Conservation (phyloP, 1,140 invertebrate species). For the Eurosta solidaginis region DNA sequence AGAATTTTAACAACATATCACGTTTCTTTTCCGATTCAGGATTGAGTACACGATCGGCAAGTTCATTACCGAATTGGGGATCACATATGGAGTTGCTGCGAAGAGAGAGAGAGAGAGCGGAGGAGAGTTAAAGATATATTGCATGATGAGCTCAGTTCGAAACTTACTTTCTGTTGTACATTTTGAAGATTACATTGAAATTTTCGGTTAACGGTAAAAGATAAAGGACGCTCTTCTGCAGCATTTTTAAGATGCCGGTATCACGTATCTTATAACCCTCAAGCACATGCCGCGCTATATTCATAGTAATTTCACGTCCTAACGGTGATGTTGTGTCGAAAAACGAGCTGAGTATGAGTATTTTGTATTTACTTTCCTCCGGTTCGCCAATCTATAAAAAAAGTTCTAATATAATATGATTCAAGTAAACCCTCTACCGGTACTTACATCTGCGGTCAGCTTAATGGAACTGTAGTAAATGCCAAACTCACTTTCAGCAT, state of each 20-base stretch:
- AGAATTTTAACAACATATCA: constrained; percentile 48
- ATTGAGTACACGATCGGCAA: constrained; percentile 50
- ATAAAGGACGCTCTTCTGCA: constrained; percentile 77
- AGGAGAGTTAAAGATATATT: not conserved
- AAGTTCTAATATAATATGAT: not conserved
- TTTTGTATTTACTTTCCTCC: constrained; percentile 79
- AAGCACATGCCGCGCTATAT: constrained; percentile 80
- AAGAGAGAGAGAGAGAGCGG: not conserved
- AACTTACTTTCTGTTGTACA: constrained; percentile 53
- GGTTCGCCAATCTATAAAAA: constrained; percentile 68
- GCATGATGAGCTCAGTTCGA: not conserved
- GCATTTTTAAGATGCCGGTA: constrained; percentile 66
- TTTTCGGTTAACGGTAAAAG: constrained; percentile 69
- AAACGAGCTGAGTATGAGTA: constrained; percentile 81
- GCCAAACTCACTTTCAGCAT: constrained; percentile 55
- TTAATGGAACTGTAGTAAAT: constrained; percentile 53
- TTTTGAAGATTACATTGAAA: constrained; percentile 43
- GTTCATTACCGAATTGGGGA: constrained; percentile 48
- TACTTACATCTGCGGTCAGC: constrained; percentile 53
- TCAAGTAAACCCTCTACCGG: not conserved
- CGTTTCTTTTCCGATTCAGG: constrained; percentile 44
- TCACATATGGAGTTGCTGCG: constrained; percentile 51
- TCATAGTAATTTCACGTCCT: constrained; percentile 81
- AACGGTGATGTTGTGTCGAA: constrained; percentile 78
- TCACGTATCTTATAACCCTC: constrained; percentile 72